Conservation (phyloP, 2,797 vertebrate genomes). For the Urosaurus nigricauda region DNA sequence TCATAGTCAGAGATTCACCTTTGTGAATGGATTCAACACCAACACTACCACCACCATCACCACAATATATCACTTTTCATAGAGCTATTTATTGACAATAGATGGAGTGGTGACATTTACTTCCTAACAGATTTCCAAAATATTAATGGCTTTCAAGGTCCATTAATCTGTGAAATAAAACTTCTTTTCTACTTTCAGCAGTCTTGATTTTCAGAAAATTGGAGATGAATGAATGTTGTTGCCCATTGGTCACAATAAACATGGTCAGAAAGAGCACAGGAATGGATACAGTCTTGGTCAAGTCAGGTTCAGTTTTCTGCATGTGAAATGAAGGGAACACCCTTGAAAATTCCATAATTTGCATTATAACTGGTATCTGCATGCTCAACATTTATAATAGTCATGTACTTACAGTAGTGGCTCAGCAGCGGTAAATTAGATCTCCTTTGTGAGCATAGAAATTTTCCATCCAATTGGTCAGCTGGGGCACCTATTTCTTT, state of each 20-base stretch:
- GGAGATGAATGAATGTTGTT: not conserved
- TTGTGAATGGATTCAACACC: not conserved
- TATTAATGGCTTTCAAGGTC: not conserved
- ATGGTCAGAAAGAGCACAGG: not conserved
- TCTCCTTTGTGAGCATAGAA: not conserved
- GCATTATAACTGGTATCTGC: not conserved
- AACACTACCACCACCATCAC: too few relatives aligned
- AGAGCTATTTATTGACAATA: not conserved
- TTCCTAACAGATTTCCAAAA: not conserved
- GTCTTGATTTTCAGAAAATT: not conserved
- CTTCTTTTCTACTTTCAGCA: not conserved
- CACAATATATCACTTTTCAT: not conserved
- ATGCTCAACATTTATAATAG: not conserved
- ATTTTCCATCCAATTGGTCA: not conserved
- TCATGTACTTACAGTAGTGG: not conserved
- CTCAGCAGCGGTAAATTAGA: not conserved
- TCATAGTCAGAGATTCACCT: fast-evolving
- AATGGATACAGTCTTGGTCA: not conserved
- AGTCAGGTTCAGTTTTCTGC: not conserved
- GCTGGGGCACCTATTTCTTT: not conserved
- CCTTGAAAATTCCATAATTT: not conserved
- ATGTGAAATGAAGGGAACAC: not conserved
- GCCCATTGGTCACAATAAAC: too few relatives aligned
- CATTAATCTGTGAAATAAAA: not conserved
- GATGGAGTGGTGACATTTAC: not conserved